Conservation (phyloP, 2,797 vertebrate genomes). For the Rousettus madagascariensis region DNA sequence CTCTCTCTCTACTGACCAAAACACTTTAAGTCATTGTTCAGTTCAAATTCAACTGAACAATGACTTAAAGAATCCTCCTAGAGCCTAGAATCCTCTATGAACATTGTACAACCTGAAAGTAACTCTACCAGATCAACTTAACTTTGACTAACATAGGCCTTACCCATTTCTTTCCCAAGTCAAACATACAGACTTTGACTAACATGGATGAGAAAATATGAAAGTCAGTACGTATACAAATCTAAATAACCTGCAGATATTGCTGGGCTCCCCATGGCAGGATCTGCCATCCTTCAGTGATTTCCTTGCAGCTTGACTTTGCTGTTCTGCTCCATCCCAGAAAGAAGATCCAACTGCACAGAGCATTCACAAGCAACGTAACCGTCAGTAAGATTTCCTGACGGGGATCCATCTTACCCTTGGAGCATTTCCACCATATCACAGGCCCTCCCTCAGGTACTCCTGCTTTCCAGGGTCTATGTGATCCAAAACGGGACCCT, state of each 20-base stretch:
- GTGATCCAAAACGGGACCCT: neutral
- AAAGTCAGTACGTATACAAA: neutral
- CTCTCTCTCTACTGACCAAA: neutral
- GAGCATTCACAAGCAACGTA: neutral
- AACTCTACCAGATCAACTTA: neutral
- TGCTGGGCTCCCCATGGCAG: neutral
- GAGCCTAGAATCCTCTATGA: neutral
- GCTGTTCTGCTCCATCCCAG: neutral
- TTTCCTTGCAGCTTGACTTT: neutral
- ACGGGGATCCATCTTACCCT: neutral
- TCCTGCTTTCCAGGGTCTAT: neutral
- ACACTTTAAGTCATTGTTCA: neutral
- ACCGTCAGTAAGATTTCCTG: neutral
- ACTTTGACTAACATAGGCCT: neutral
- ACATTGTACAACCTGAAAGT: neutral
- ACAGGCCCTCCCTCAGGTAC: neutral
- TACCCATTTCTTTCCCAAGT: neutral
- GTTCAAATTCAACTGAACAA: constrained; percentile 18
- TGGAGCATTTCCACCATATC: neutral
- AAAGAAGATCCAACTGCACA: neutral
- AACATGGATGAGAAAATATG: constrained; percentile 28
- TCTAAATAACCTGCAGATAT: neutral
- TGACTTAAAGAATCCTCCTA: neutral
- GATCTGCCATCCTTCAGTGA: neutral
- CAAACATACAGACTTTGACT: neutral